Conservation (phyloP, 2,113 vertebrate genomes). For the Halichoeres trimaculatus region DNA sequence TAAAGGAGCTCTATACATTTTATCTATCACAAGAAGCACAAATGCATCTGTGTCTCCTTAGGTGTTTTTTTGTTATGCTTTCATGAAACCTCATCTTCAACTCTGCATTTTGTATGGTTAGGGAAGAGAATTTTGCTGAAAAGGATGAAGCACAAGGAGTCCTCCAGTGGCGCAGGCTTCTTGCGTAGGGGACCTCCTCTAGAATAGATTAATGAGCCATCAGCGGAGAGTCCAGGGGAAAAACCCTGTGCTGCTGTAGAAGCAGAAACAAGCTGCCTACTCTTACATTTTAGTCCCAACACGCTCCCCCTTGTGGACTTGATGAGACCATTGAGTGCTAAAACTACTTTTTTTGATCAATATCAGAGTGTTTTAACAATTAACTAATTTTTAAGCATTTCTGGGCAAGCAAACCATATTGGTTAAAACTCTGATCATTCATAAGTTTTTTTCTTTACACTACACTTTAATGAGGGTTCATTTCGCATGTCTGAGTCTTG, state of each 20-base stretch:
- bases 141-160: constrained; percentile 60
- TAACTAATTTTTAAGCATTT: constrained; percentile 13
- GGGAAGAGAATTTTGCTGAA: constrained; percentile 40
- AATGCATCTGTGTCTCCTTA: background rate
- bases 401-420: background rate
- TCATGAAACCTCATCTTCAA: constrained; percentile 9
- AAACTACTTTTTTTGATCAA: constrained; percentile 46
- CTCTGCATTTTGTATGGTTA: constrained; percentile 30
- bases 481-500: too few relatives aligned
- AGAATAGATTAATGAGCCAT: constrained; percentile 81
- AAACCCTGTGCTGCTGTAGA: constrained; percentile 67
- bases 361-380: constrained; percentile 34
- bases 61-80: background rate
- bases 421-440: background rate
- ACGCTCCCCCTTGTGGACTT: constrained; percentile 78
- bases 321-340: constrained; percentile 58
- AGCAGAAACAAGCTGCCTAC: constrained; percentile 61
- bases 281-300: constrained; percentile 59
- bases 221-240: constrained; percentile 74
- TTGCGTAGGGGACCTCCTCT: constrained; percentile 69
- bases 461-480: too few relatives aligned
- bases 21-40: background rate
- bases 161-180: constrained; percentile 66
- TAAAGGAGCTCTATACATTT: background rate
- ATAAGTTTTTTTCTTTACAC: background rate